Conservation (phyloP, 2,113 vertebrate genomes). For the Sapajus apella region DNA sequence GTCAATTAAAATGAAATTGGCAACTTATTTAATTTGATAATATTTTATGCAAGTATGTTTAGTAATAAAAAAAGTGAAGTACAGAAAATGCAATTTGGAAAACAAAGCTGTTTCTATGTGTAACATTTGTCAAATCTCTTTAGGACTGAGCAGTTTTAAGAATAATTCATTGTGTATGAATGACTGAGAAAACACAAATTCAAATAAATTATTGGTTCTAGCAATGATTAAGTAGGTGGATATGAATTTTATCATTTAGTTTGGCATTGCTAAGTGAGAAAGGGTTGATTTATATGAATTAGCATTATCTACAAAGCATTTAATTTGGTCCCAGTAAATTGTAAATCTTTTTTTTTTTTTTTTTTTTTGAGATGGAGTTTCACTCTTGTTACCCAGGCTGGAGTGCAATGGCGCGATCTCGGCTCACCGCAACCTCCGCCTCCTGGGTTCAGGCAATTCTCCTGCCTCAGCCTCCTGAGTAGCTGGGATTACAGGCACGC, state of each 20-base stretch:
- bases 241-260: constrained; percentile 55
- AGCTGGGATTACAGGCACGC: no score
- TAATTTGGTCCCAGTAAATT: not conserved
- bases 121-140: constrained; percentile 52
- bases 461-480: no score
- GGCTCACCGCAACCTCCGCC: no score
- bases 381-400: no score
- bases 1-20: constrained; percentile 37
- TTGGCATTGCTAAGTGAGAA: constrained; percentile 8
- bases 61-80: constrained; percentile 39
- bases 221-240: constrained; percentile 40
- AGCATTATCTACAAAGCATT: not conserved
- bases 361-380: no score
- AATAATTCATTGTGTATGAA: constrained; percentile 48
- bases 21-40: constrained; percentile 21
- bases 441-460: no score
- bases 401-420: no score
- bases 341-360: no score
- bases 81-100: constrained; percentile 41
- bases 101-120: constrained; percentile 43
- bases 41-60: constrained; percentile 49
- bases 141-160: not conserved
- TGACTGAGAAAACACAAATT: constrained; percentile 45
- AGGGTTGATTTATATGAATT: constrained; percentile 39
- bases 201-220: constrained; percentile 38